Conservation (phyloP, 2,113 vertebrate species). For the Bubalus kerabau region DNA sequence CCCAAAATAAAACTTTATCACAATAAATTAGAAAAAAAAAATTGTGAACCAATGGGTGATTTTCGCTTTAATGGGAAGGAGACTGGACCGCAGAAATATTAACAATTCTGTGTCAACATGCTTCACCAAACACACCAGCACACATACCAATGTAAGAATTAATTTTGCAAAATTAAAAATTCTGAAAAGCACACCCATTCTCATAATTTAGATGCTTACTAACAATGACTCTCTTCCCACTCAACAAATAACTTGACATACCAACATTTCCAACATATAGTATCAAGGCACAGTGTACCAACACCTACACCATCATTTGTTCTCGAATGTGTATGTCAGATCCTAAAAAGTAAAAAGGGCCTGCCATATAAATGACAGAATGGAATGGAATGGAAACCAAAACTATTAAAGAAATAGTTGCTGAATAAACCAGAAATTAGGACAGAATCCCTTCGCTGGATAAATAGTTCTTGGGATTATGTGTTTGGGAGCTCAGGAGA, state of each 20-base stretch:
- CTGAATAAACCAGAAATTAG: slow-evolving; percentile 27
- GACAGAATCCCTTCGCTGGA: not conserved
- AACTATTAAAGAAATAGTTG: slow-evolving; percentile 4
- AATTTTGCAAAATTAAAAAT: not conserved
- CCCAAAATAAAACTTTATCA: not conserved
- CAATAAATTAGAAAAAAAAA: not conserved
- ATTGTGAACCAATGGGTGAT: not conserved
- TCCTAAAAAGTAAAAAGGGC: not conserved
- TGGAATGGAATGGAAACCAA: not conserved
- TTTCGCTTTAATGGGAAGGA: slow-evolving; percentile 7
- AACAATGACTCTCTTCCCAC: slow-evolving; percentile 19
- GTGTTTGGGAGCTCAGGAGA: not conserved
- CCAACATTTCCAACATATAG: slow-evolving; percentile 21
- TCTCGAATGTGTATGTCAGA: not conserved
- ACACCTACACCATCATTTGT: not conserved
- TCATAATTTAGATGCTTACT: slow-evolving; percentile 41
- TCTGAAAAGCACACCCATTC: not conserved
- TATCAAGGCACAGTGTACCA: not conserved
- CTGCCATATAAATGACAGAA: not conserved
- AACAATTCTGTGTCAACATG: not conserved
- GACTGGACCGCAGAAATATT: not conserved
- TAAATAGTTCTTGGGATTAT: not conserved
- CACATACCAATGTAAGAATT: slow-evolving; percentile 6
- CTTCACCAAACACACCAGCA: not conserved
- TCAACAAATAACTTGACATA: slow-evolving; percentile 30